Conservation (phyloP, 2,888 invertebrate genomes). For the Timandra comae region DNA sequence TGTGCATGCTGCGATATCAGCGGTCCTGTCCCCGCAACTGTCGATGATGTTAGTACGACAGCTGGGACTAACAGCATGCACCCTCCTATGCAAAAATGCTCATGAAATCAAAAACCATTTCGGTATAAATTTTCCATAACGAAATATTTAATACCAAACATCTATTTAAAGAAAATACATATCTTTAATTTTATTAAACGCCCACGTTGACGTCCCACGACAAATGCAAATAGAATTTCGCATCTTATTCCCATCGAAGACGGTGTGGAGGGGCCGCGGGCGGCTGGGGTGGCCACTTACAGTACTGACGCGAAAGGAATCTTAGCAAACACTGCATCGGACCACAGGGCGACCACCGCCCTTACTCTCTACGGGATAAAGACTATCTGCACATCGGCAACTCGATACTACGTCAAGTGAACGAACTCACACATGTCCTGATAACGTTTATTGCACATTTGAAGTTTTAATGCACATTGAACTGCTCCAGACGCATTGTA, state of each 20-base stretch:
- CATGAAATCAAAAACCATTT: too few relatives aligned
- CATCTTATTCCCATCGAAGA: slow-evolving; percentile 1
- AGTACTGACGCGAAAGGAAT: background rate
- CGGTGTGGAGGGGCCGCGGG: background rate
- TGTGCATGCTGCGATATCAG: too few relatives aligned
- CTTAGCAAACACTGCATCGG: background rate
- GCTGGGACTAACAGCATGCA: too few relatives aligned
- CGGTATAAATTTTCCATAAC: too few relatives aligned
- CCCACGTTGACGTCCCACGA: slow-evolving; percentile 1
- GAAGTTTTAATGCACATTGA: background rate
- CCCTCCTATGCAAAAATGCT: too few relatives aligned
- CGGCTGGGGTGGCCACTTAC: background rate
- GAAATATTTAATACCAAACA: too few relatives aligned
- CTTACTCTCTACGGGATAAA: too few relatives aligned
- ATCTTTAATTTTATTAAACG: slow-evolving; percentile 4
- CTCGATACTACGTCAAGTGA: slow-evolving; percentile 16
- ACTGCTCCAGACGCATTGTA: background rate
- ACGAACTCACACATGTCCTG: slow-evolving; percentile 28
- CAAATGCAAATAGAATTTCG: slow-evolving; percentile 4
- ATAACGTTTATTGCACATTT: slow-evolving; percentile 29
- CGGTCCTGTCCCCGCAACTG: too few relatives aligned
- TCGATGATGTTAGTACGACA: too few relatives aligned
- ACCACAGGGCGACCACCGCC: too few relatives aligned
- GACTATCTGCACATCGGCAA: too few relatives aligned
- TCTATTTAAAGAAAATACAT: too few relatives aligned